Evolutionary conservation across 2,797 vertebrate species (phyloP).

Genomic region (Arremon brunneinucha): DNA sequence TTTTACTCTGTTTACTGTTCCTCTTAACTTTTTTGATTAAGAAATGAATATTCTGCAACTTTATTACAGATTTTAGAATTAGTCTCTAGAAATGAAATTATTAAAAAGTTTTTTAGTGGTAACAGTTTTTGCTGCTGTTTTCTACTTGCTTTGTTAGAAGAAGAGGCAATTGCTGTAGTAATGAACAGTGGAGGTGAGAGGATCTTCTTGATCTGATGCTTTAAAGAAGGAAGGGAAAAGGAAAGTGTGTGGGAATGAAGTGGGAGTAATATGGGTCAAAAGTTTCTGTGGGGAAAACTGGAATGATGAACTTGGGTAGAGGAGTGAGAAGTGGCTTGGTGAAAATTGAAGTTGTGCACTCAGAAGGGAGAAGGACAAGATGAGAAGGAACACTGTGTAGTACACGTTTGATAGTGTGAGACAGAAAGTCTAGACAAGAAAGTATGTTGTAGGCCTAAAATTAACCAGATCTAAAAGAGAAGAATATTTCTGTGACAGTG

Average conservation of each 20-base stretch:
- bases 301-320: background rate
- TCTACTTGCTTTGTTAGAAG: background rate
- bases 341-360: background rate
- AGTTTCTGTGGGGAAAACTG: background rate
- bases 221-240: background rate
- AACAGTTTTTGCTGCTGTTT: background rate
- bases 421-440: conserved; percentile 40
- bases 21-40: background rate
- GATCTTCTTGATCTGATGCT: background rate
- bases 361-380: background rate
- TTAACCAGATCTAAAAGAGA: conserved; percentile 21
- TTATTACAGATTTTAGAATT: background rate
- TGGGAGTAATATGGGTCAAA: background rate
- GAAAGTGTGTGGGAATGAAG: background rate
- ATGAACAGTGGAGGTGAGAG: background rate
- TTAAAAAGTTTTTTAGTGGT: background rate
- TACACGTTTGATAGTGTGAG: background rate
- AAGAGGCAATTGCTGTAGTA: background rate
- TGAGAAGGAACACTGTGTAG: background rate
- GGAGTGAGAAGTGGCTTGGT: background rate
- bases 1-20: background rate
- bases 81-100: background rate
- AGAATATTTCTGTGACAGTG: background rate
- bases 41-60: background rate
- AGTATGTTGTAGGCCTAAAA: conserved; percentile 37